Conservation (phyloP, 2,797 vertebrate species). For the Hemibagrus guttatus region DNA sequence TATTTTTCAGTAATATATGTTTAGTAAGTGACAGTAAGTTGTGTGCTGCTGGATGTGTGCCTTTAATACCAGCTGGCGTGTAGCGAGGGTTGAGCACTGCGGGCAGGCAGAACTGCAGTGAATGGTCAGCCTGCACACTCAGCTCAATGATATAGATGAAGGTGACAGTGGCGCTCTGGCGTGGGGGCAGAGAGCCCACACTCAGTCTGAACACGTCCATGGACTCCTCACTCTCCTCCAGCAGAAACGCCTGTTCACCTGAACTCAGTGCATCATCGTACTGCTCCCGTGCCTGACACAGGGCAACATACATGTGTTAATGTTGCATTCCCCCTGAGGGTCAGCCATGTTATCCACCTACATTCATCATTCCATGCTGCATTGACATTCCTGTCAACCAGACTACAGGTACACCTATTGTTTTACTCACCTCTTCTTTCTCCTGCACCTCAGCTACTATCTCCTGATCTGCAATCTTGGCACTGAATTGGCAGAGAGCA, state of each 20-base stretch:
- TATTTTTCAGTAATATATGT: background rate
- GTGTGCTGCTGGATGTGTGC: background rate
- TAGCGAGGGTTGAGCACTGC: constrained; percentile 82
- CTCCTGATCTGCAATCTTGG: constrained; percentile 73
- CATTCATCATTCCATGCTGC: background rate
- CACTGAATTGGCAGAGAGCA: constrained; percentile 82
- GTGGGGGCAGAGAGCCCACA: constrained; percentile 77
- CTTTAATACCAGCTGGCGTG: constrained; percentile 68
- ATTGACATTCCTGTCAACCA: background rate
- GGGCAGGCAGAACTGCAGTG: constrained; percentile 80
- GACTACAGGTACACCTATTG: background rate
- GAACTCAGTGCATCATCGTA: constrained; percentile 72
- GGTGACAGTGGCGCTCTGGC: constrained; percentile 74
- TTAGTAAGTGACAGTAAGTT: background rate
- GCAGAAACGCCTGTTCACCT: constrained; percentile 73
- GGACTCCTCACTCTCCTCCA: constrained; percentile 76
- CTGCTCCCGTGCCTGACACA: constrained; percentile 66
- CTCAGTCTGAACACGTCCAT: constrained; percentile 75
- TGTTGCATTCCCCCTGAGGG: background rate
- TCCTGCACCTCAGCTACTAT: constrained; percentile 81
- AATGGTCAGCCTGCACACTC: constrained; percentile 74
- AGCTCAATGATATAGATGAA: constrained; percentile 81
- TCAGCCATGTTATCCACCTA: too few relatives aligned
- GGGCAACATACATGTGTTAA: background rate
- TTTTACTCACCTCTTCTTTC: constrained; percentile 71